Conservation (phyloP, 2,797 vertebrate genomes). For the Peromyscus nudipes region DNA sequence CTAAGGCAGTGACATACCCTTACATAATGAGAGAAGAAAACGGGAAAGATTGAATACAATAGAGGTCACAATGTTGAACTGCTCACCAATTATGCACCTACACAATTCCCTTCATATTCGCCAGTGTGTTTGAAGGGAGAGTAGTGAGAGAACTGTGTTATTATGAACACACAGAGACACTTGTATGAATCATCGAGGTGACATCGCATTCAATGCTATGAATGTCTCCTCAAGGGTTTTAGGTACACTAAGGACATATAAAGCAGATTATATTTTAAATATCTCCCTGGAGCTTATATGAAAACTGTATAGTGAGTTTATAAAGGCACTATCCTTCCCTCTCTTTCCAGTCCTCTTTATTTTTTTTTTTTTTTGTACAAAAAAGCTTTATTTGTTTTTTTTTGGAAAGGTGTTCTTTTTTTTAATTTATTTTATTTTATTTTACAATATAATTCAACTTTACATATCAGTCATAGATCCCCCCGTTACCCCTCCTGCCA, state of each 20-base stretch:
- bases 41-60: background rate
- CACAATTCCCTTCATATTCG: background rate
- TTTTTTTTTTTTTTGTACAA: too few species aligned
- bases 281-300: background rate
- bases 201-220: background rate
- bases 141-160: background rate
- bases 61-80: background rate
- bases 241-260: conserved; percentile 2
- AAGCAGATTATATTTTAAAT: conserved; percentile 46
- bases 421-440: too few species aligned
- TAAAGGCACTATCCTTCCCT: background rate
- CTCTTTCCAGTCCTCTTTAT: background rate
- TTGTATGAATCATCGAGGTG: conserved; percentile 1
- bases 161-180: background rate
- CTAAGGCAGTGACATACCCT: background rate
- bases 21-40: background rate
- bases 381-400: too few species aligned
- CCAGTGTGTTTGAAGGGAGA: background rate
- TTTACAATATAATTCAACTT: too few species aligned
- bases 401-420: too few species aligned
- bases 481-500: too few species aligned
- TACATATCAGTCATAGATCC: too few species aligned
- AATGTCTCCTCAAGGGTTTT: background rate
- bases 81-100: background rate
- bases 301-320: background rate